Percentiles rank a stretch among this genome's conserved stretches.
Evolutionary conservation across 92 coral and sea anemone species (phyloP).

Genomic region (Blastomussa wellsi): DNA sequence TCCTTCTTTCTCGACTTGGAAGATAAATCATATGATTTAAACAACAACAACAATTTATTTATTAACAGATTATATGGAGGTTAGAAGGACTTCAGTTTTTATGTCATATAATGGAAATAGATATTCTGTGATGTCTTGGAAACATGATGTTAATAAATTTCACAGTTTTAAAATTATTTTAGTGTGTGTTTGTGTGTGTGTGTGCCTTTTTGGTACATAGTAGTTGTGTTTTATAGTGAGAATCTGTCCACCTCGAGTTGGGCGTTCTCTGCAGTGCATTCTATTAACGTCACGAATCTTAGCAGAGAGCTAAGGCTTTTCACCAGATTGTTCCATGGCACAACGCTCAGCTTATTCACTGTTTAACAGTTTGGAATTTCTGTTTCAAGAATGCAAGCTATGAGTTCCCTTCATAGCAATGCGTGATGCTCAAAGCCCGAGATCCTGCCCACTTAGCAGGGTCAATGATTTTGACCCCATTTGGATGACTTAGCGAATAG

Average conservation of each 20-base stretch:
- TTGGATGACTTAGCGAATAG: constrained; percentile 33
- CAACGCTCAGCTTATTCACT: background rate
- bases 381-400: constrained; percentile 37
- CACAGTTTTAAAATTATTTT: background rate
- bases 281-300: too few relatives aligned
- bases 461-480: constrained; percentile 46
- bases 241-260: background rate
- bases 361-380: constrained; percentile 30
- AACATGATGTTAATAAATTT: background rate
- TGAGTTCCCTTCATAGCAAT: constrained; percentile 25
- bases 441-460: constrained; percentile 37
- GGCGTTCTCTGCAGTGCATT: background rate
- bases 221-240: background rate
- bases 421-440: constrained; percentile 36
- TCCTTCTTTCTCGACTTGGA: background rate
- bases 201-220: background rate
- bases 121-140: background rate
- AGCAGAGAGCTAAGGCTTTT: background rate
- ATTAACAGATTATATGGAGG: too few relatives aligned
- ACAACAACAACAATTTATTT: too few relatives aligned
- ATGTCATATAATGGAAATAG: background rate
- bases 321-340: background rate
- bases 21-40: background rate
- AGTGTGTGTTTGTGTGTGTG: background rate
- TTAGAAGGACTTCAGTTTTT: too few relatives aligned